These are phyloP conservation scores for Halictus quadricinctus DNA, from an alignment of 2,888 invertebrate genomes.

Conservation along the genomic window DNA sequence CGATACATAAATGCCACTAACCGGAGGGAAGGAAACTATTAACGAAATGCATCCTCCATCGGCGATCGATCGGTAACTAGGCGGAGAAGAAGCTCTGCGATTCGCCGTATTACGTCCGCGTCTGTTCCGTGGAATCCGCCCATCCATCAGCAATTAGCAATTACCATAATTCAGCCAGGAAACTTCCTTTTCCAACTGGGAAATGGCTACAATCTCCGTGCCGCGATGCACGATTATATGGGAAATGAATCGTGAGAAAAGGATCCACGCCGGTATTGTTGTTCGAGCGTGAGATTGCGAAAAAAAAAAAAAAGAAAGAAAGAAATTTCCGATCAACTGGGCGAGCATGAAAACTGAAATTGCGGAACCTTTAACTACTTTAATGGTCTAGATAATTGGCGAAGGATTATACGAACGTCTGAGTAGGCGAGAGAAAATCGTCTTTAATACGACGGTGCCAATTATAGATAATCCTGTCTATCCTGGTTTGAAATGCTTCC, in stretches of 20 bases:
- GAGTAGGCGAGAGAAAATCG: not conserved
- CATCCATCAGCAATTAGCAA: conserved; percentile 49
- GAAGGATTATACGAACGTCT: not conserved
- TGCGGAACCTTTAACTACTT: not conserved
- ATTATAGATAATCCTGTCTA: not conserved
- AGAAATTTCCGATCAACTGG: not conserved
- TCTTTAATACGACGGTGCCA: not conserved
- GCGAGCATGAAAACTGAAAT: not conserved
- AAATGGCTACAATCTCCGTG: conserved; percentile 26
- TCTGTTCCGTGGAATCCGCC: conserved; percentile 32
- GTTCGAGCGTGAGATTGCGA: not conserved
- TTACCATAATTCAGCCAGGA: conserved; percentile 37
- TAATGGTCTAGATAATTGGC: not conserved
- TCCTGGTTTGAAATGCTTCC: not conserved
- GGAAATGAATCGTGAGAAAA: conserved; percentile 4
- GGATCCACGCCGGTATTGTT: not conserved
- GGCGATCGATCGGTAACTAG: conserved; percentile 41
- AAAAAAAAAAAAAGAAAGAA: not conserved
- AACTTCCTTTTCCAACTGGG: conserved; percentile 24
- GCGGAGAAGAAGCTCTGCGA: conserved; percentile 23
- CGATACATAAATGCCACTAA: conserved; percentile 34
- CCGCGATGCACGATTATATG: not conserved
- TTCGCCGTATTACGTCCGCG: conserved; percentile 9
- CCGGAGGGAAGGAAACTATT: conserved; percentile 57
- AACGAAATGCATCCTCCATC: conserved; percentile 60